Evolutionary conservation across 2,888 invertebrate species (phyloP), one percentile per base, ranked within the genome.

Genomic region (Limnephilus marmoratus): DNA sequence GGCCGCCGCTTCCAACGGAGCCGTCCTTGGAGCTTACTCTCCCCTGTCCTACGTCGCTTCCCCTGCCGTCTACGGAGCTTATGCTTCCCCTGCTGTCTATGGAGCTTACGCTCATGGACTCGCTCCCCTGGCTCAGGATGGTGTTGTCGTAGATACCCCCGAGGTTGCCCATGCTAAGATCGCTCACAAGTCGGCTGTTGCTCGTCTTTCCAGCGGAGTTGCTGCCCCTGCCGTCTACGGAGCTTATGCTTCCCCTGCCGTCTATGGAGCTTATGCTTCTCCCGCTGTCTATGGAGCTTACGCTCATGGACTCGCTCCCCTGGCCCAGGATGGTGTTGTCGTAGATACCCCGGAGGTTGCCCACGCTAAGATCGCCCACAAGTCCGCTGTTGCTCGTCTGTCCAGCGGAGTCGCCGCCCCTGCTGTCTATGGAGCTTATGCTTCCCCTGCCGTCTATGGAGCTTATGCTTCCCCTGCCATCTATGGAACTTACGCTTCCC

Each of bases 91-190:
- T 3, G 82, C 82, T 11, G 2, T 68, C 24, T 68, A 91, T 81
- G 93, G 85, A 15, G 90, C 85, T 94, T 85, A 90, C 37, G 80
- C 49, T 45, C 53, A 89, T 94, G 96, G 96, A 94, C 96, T 96
- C 95, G 96, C 96, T 94, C 96, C 96, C 93, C 96, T 96, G 94
- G 96, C 96, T 37, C 96, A 96, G 93, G 96, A 96, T 87, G 85
- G 85, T 45, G 96, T 96, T 95, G 97, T 97, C 94, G 96, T 96
- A 18, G 83, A 90, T 37, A 87, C 87, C 80, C 86, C 91, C 41
- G 91, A 86, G 37, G 86, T 87, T 0, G 91, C 91, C 80, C 91
- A 91, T 81, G 91, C 91, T 41, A 86, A 91, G 34, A 81, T 81
- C 91, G 91, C 91, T 41, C 91, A 87, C 81, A 34, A 31, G 29